Percentiles rank a stretch among this genome's conserved stretches.
Conservation (phyloP, 1,140 invertebrate genomes). For the Leptestheria dahalacensis region DNA sequence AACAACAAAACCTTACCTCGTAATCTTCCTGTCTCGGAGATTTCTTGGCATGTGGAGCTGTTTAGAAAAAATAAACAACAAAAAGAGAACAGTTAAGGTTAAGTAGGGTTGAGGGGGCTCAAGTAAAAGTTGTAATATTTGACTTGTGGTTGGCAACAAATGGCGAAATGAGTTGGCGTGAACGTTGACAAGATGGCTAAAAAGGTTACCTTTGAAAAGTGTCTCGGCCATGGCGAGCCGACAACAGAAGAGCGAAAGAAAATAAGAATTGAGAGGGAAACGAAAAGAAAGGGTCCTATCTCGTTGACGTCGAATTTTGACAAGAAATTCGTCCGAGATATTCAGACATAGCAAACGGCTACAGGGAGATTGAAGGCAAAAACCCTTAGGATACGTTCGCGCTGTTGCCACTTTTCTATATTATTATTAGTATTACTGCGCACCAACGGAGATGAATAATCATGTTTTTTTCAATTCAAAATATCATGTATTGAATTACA, state of each 20-base stretch:
- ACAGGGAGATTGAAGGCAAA: neutral
- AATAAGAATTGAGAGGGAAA: neutral
- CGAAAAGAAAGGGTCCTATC: neutral
- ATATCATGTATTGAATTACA: no score
- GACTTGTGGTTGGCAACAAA: no score
- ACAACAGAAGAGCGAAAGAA: neutral
- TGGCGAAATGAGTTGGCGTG: neutral
- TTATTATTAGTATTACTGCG: no score
- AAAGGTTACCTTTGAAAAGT: slow-evolving; percentile 18
- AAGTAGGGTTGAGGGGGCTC: no score
- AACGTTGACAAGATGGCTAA: slow-evolving; percentile 1
- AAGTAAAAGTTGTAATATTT: no score
- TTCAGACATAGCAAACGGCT: neutral
- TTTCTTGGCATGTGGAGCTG: slow-evolving; percentile 19
- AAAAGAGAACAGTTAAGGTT: slow-evolving; percentile 5
- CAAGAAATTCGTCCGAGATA: neutral
- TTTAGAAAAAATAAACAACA: slow-evolving; percentile 11
- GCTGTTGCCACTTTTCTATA: no score
- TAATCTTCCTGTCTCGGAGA: slow-evolving; percentile 14
- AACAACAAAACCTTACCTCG: slow-evolving; percentile 10
- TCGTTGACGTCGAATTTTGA: neutral
- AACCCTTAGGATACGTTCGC: neutral
- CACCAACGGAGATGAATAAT: no score
- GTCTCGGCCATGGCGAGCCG: slow-evolving; percentile 15
- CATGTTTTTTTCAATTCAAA: no score